Evolutionary conservation across 2,797 vertebrate species (phyloP), one percentile per base, ranked within the genome.

Genomic region (Spheniscus humboldti): DNA sequence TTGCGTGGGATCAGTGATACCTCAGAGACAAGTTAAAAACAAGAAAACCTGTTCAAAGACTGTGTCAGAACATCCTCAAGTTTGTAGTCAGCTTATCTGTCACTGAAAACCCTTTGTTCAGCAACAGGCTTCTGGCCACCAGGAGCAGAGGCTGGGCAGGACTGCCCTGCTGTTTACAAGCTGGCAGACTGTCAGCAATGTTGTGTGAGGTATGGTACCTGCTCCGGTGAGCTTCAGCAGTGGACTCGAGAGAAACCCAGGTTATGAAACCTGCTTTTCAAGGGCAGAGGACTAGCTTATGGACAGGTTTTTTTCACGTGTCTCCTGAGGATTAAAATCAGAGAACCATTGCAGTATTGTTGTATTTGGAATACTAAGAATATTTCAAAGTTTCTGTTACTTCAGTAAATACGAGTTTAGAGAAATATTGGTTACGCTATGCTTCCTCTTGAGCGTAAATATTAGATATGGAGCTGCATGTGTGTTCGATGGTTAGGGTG

Each of bases 81-180:
- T 43, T 75, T 0, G 2, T 11, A 13, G 23, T 33, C 28, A 28
- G 19, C 11, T 33, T 12, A 72, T 83, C 45, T 68, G 64, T 80
- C 31, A 9, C 50, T 20, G 16, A 6, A 69, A 37, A 7, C 48
- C 2, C 28, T 10, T 39, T 56, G 37, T 37, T 72, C 33, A 37
- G 59, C 33, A 6, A 0, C 47, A 69, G 64, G 24, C 4, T 9
- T 13, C 4, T 66, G 82, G 53, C 12, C 31, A 4, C 27, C 5
- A 6, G 0, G 2, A 66, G 35, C 55, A 13, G 62, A 30, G 56
- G 37, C 1, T 0, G 6, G 43, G 53, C 74, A 60, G 68, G 11
- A 14, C 5, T 0, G 71, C 47, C 1, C 3, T 9, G 53, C 63
- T 39, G 15, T 63, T 48, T 4, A 5, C 10, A 25, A 25, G 27